These are phyloP conservation scores for Etia nguti DNA, from an alignment of 2,113 vertebrate genomes.

Conservation along the genomic window DNA sequence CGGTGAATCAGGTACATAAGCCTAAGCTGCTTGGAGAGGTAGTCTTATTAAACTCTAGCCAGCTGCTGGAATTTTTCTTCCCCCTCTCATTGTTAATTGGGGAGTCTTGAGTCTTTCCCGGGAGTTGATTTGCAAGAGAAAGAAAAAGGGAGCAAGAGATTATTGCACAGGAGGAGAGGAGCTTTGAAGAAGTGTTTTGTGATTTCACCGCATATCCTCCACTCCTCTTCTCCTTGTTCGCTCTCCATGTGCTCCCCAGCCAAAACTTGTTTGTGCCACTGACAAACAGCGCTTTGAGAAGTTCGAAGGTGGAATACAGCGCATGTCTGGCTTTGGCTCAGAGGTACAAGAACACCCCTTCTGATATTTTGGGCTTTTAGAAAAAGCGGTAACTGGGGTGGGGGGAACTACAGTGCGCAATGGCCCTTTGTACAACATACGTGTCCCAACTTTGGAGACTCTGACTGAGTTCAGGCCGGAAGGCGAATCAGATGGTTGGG, in stretches of 20 bases:
- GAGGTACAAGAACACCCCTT: constrained; percentile 56
- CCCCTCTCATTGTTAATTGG: constrained; percentile 76
- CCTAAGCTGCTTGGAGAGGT: constrained; percentile 76
- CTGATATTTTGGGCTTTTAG: constrained; percentile 49
- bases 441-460: constrained; percentile 13
- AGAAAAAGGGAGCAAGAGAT: constrained; percentile 69
- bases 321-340: constrained; percentile 52
- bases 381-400: neutral
- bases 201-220: constrained; percentile 55
- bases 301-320: constrained; percentile 62
- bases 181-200: constrained; percentile 74
- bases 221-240: constrained; percentile 32
- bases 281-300: constrained; percentile 54
- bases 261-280: constrained; percentile 62
- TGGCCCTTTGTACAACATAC: constrained; percentile 42
- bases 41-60: constrained; percentile 73
- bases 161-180: constrained; percentile 71
- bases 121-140: constrained; percentile 77
- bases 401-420: constrained; percentile 26
- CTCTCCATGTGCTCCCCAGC: constrained; percentile 40
- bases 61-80: constrained; percentile 70
- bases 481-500: constrained; percentile 39
- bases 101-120: constrained; percentile 65
- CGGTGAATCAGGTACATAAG: constrained; percentile 70
- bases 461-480: constrained; percentile 4